Base-by-base conservation (phyloP, 2,888 invertebrate genomes). In the Drosophila demipolita region DNA sequence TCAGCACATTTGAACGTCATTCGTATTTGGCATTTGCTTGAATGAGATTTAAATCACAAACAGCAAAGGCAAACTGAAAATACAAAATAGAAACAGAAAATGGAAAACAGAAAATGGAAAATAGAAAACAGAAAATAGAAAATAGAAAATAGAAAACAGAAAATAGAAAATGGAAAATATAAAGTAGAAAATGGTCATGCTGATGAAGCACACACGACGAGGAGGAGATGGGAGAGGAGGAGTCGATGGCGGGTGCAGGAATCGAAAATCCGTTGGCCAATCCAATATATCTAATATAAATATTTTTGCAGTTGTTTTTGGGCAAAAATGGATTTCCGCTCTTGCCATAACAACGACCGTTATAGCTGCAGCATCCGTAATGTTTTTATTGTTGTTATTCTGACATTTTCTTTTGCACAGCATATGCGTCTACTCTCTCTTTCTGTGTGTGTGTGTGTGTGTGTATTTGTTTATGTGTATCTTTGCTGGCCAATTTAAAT, bases 211-310 rank as follows among this genome's bases (percentile, higher is more conserved):
- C 49, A 49, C 29, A 29, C 29, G 5, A 29, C 29, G 29, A 29
- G 29, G 29, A 29, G 29, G 6, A 5, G 29, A 29, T 29, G 50
- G 17, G 15, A 40, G 62, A 53, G 54, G 38, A 52, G 48, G 33
- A 12, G 45, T 26, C 54, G 52, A 48, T 57, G 50, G 17, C 48
- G 26, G 45, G 23, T 38, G 38, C 45, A 36, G 15, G 12, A 32
- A 15, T 17, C 23, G 0, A 12, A 29, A 17, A 48, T 38, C 20
- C 33, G 65, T 9, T 38, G 15, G 48, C 57, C 82, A 83, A 85
- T 89, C 82, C 87, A 89, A 87, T 85, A 89, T 85, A 87, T 85
- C 89, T 85, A 89, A 85, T 87, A 85, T 89, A 85, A 89, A 85
- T 85, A 85, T 85, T 85, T 87, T 89, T 87, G 75, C 89, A 87